phyloP scores from a whole-genome alignment of 92 coral and sea anemone species.

The Blastomussa wellsi region DNA sequence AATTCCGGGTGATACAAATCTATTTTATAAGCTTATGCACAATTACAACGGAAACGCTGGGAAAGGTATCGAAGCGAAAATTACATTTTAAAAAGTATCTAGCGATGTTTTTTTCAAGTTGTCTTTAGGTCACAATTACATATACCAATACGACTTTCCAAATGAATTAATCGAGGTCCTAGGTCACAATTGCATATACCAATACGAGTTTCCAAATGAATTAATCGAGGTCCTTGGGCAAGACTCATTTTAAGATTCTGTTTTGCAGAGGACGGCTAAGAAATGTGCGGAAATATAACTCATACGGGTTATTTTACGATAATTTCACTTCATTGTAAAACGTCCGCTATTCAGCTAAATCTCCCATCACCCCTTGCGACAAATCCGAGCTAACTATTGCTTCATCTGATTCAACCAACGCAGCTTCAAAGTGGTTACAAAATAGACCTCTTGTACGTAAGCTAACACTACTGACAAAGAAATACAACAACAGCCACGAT shows the following conservation, averaged over 20 bases:
- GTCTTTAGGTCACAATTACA: background rate
- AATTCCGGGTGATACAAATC: background rate
- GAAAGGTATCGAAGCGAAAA: background rate
- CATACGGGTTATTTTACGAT: background rate
- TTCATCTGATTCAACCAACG: background rate
- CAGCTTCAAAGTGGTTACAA: background rate
- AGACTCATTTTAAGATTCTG: background rate
- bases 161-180: background rate
- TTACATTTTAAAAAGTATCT: background rate
- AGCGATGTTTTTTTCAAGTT: background rate
- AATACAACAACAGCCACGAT: background rate
- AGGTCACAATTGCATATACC: background rate
- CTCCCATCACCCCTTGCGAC: background rate
- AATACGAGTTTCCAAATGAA: background rate
- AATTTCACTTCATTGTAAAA: background rate
- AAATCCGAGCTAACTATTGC: background rate
- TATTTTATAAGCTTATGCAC: background rate
- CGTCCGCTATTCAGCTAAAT: background rate
- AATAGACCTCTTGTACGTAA: background rate
- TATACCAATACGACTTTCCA: background rate
- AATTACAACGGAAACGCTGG: background rate
- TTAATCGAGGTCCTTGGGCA: background rate
- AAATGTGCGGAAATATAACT: background rate
- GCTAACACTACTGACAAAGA: background rate
- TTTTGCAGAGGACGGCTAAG: background rate